A percentile compares a stretch with the other conserved stretches of the same genome.
These are phyloP conservation scores for Eulimnadia texana DNA, from an alignment of 1,140 invertebrate species.

Conservation along the genomic window DNA sequence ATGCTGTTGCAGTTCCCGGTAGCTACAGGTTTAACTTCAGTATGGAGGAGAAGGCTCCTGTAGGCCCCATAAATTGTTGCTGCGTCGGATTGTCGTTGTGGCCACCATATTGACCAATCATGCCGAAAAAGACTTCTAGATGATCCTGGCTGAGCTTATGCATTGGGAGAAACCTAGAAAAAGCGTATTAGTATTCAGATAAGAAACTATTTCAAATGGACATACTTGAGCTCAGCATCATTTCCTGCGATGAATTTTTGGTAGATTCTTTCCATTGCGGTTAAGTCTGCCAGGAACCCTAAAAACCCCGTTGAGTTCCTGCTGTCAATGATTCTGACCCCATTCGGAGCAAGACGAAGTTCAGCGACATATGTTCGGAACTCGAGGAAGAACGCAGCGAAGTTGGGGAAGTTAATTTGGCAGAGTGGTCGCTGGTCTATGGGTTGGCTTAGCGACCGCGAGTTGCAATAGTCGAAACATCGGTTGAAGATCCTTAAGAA, in stretches of 20 bases:
- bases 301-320: neutral
- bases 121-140: constrained; percentile 29
- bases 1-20: neutral
- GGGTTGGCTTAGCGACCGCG: too few relatives aligned
- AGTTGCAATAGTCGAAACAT: too few relatives aligned
- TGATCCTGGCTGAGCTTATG: constrained; percentile 30
- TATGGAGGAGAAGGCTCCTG: neutral
- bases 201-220: too few relatives aligned
- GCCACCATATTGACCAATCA: constrained; percentile 24
- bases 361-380: too few relatives aligned
- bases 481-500: too few relatives aligned
- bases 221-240: too few relatives aligned
- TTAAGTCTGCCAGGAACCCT: neutral
- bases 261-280: neutral
- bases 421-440: too few relatives aligned
- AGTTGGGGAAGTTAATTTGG: too few relatives aligned
- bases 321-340: too few relatives aligned
- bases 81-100: constrained; percentile 30
- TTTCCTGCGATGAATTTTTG: constrained; percentile 13
- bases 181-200: too few relatives aligned
- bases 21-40: neutral
- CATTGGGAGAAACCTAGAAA: constrained; percentile 12
- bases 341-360: too few relatives aligned
- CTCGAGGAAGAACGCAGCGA: too few relatives aligned
- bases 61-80: constrained; percentile 24